Conservation (phyloP, 2,113 vertebrate genomes). For the rabbit (Oryctolagus cuniculus) region mOryCun1.1 NC_091441.1:6944001-6944500, state of each 20-base stretch:
- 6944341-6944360: neutral
- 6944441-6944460: neutral
- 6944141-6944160: constrained; percentile 58
- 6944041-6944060: neutral
- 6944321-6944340: neutral
- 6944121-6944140: constrained; percentile 54
- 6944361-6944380: neutral
- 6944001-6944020: neutral
- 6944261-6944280: neutral
- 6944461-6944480: neutral
- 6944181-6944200: neutral
- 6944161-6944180: constrained; percentile 56
- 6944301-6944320: constrained; percentile 33
- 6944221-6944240: neutral
- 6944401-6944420: neutral
- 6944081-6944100: neutral
- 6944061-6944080: neutral
- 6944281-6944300: neutral
- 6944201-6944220: constrained; percentile 44
- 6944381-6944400: too few species aligned
- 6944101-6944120: neutral
- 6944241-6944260: neutral
- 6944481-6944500: neutral
- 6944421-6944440: neutral
- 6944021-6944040: neutral